These are phyloP conservation scores for Falco biarmicus DNA, from an alignment of 2,797 vertebrate species.

Conservation along the genomic window DNA sequence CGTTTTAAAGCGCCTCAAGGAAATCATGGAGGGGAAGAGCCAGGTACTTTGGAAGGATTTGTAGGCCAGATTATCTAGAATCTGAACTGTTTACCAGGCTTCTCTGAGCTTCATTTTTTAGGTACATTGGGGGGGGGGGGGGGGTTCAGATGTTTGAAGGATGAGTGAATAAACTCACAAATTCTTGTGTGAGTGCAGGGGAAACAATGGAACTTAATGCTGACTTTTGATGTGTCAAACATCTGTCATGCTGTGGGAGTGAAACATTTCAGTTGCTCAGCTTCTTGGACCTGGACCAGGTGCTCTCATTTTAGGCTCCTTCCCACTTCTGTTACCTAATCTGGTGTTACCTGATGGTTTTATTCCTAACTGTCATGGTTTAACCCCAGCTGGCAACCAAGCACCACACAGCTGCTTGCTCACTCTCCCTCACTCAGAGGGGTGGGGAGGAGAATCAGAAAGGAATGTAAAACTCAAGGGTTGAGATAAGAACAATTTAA, in stretches of 20 bases:
- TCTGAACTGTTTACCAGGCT: not conserved
- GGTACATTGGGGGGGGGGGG: not conserved
- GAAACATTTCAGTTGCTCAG: not conserved
- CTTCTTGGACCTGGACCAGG: not conserved
- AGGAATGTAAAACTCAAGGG: too few relatives aligned
- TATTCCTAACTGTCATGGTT: not conserved
- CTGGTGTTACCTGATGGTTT: not conserved
- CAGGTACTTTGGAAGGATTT: constrained; percentile 83
- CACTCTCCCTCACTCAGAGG: too few relatives aligned
- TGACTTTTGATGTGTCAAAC: not conserved
- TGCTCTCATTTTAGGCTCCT: not conserved
- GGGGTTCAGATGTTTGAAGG: not conserved
- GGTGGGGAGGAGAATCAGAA: too few relatives aligned
- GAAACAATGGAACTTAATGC: not conserved
- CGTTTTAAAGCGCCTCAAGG: constrained; percentile 95
- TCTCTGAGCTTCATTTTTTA: not conserved
- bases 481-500: too few relatives aligned
- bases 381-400: too few relatives aligned
- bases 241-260: not conserved
- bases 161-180: not conserved
- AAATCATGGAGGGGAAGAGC: constrained; percentile 99
- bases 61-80: not conserved
- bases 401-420: too few relatives aligned
- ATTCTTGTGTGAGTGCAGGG: not conserved
- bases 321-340: not conserved